Evolutionary conservation across 2,797 vertebrate species (phyloP), one percentile per base, ranked within the genome.

Genomic region (Otolemur crassicaudatus): DNA sequence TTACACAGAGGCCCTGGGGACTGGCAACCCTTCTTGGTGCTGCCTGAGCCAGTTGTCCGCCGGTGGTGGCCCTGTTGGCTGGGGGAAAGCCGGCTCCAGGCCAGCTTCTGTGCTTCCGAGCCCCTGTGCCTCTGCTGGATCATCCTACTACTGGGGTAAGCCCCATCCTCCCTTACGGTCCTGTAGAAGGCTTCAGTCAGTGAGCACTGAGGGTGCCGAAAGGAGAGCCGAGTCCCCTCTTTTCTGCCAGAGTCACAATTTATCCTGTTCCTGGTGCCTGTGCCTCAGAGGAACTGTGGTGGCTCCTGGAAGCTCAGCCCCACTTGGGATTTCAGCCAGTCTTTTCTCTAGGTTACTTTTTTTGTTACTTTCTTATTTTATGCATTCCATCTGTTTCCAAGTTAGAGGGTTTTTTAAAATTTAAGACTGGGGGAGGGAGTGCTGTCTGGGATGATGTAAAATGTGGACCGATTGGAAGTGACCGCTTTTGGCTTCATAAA

Each of bases 61-160:
- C 79, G 63, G 29, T 53, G 4, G 0, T 60, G 61, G 43, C 14
- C 0, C 0, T 0, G 12, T 0, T 5, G 23, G 16, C 0, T 6
- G 31, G 29, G 29, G 67, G 40, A 63, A 7, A 49, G 46, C 65
- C 72, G 1, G 31, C 86, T 16, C 11, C 1, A 7, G 46, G 93
- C 58, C 29, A 63, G 83, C 5, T 5, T 7, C 37, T 3, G 0
- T 29, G 1, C 81, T 65, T 69, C 13, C 0, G 43, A 77, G 37
- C 29, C 0, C 2, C 27, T 2, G 4, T 11, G 19, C 60, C 46
- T 79, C 27, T 0, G 23, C 34, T 16, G n/a, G 25, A 16, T 9
- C 40, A 4, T 31, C 37, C 0, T 23, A n/a, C 56, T 31, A 46
- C 29, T 2, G 43, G 34, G 69, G 13, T 10, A 12, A 4, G 0